A percentile compares a stretch with the other conserved stretches of the same genome.
Conservation (phyloP, 2,797 vertebrate genomes). For the Notamacropus eugenii region DNA sequence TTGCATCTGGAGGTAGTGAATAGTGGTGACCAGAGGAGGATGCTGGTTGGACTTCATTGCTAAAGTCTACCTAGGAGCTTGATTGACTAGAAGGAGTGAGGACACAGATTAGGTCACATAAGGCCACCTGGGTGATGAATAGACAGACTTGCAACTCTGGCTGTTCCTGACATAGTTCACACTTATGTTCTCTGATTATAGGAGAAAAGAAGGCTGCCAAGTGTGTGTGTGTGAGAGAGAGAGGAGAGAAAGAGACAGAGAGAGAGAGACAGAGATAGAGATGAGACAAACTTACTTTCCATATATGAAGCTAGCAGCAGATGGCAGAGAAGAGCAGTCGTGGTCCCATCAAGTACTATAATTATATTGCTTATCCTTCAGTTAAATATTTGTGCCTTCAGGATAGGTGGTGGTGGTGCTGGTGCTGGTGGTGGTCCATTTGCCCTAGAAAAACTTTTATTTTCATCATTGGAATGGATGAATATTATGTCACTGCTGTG, state of each 20-base stretch:
- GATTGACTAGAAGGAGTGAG: not conserved
- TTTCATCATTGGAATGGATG: conserved; percentile 14
- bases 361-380: not conserved
- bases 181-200: not conserved
- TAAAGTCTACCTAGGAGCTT: not conserved
- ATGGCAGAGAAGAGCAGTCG: not conserved
- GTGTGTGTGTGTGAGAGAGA: not conserved
- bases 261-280: not conserved
- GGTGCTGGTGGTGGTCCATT: not conserved
- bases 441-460: conserved; percentile 2
- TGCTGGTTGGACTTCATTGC: conserved; percentile 1
- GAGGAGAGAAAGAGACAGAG: too few relatives aligned
- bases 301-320: conserved; percentile 18
- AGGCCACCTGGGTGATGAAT: not conserved
- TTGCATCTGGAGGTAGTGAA: not conserved
- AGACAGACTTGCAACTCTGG: not conserved
- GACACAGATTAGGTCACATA: conserved; percentile 4
- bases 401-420: not conserved
- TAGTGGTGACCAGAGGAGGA: not conserved
- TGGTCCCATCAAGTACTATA: not conserved
- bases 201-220: not conserved
- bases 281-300: not conserved
- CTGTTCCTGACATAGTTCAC: not conserved
- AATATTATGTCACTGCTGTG: not conserved
- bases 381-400: not conserved